Conservation (phyloP, 2,113 vertebrate genomes). For the Alectura lathami region DNA sequence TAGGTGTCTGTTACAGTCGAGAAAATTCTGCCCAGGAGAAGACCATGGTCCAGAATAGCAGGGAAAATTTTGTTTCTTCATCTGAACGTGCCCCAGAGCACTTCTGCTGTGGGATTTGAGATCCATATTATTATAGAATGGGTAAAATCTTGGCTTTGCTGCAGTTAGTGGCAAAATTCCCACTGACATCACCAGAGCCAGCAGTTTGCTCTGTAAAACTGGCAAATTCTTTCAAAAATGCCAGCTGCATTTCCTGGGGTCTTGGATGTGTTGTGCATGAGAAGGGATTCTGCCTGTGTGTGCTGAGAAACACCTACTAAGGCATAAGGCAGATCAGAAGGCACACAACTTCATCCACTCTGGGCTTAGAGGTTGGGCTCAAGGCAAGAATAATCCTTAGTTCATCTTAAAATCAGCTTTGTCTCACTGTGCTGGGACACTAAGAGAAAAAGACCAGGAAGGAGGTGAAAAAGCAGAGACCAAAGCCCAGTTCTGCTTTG, state of each 20-base stretch:
- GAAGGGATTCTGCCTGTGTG: neutral
- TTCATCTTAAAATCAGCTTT: neutral
- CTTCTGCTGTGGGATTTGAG: constrained; percentile 52
- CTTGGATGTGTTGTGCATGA: constrained; percentile 23
- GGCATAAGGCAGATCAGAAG: neutral
- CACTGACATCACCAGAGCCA: constrained; percentile 55
- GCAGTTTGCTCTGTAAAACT: constrained; percentile 54
- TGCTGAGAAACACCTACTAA: constrained; percentile 9
- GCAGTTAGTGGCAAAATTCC: constrained; percentile 60
- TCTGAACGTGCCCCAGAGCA: constrained; percentile 19
- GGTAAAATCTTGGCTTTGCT: constrained; percentile 59
- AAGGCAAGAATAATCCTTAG: neutral
- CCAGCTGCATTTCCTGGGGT: constrained; percentile 67
- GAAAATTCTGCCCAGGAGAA: constrained; percentile 50
- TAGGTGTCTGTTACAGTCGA: constrained; percentile 28
- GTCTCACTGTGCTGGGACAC: neutral
- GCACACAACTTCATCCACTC: neutral
- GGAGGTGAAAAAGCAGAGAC: neutral
- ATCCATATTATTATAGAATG: constrained; percentile 24
- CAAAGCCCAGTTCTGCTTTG: neutral
- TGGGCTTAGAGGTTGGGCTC: neutral
- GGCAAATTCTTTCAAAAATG: constrained; percentile 47
- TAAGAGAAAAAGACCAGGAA: neutral
- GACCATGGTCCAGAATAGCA: neutral
- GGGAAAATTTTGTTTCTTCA: constrained; percentile 27